Conservation (phyloP, 2,797 vertebrate genomes). For the Mus minutoides region DNA sequence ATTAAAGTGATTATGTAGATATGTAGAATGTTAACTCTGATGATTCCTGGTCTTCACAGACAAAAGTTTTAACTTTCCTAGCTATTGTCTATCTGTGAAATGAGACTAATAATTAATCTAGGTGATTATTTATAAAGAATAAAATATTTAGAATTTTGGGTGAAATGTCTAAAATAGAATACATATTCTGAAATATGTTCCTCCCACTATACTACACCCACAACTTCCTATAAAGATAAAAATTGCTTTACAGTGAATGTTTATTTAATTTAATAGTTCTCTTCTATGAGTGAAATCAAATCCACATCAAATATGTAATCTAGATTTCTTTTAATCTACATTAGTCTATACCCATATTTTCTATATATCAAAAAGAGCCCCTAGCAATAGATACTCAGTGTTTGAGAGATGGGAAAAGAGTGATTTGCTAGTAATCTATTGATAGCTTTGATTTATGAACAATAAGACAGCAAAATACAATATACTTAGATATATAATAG, state of each 20-base stretch:
- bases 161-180: background rate
- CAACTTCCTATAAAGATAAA: background rate
- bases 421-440: background rate
- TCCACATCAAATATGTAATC: background rate
- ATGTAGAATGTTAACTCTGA: background rate
- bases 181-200: background rate
- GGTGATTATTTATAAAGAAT: slow-evolving; percentile 23
- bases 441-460: background rate
- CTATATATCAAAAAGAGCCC: background rate
- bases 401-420: background rate
- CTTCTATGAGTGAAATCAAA: slow-evolving; percentile 28
- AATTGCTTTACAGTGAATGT: background rate
- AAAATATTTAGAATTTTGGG: background rate
- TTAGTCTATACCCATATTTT: background rate
- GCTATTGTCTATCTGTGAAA: background rate
- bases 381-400: background rate
- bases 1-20: background rate
- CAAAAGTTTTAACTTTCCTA: background rate
- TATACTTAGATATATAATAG: slow-evolving; percentile 1
- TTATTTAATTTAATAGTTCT: slow-evolving; percentile 34
- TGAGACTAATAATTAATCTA: background rate
- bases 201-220: background rate
- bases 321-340: background rate
- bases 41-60: background rate
- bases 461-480: background rate